These are phyloP conservation scores for Loriculus beryllinus DNA, from an alignment of 2,797 vertebrate genomes.

Conservation along the genomic window DNA sequence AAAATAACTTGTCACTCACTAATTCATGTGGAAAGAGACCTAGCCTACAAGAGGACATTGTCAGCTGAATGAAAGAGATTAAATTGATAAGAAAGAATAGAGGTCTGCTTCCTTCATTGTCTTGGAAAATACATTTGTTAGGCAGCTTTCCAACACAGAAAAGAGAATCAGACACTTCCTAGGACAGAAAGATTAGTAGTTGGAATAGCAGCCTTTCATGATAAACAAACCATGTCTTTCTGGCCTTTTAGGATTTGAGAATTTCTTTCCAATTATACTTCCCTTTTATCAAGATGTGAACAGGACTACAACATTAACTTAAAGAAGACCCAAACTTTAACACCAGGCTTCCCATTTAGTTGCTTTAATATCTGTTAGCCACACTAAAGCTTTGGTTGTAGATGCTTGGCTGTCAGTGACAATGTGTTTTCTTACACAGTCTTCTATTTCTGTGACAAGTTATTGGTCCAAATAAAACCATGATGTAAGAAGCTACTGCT, in stretches of 20 bases:
- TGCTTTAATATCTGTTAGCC: background rate
- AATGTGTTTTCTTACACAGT: background rate
- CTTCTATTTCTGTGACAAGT: background rate
- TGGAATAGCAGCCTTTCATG: conserved; percentile 1
- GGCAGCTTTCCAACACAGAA: conserved; percentile 40
- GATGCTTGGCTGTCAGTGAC: background rate
- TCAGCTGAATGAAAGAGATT: conserved; percentile 52
- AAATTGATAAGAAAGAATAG: conserved; percentile 57
- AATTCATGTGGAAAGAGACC: conserved; percentile 52
- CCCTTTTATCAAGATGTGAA: background rate
- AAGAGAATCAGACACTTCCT: conserved; percentile 34
- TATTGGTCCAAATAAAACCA: background rate
- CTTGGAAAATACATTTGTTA: conserved; percentile 57
- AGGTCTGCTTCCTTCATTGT: conserved; percentile 47
- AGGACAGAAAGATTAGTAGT: conserved; percentile 30
- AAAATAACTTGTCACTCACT: conserved; percentile 41
- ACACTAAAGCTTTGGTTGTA: background rate
- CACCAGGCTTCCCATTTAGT: background rate
- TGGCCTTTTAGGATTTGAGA: conserved; percentile 1
- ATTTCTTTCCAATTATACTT: background rate
- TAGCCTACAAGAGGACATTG: conserved; percentile 34
- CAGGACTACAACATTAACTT: background rate
- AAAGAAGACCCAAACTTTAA: background rate
- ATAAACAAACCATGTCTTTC: conserved; percentile 39
- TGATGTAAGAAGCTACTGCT: background rate